These are phyloP conservation scores for Drosophila vallismaia DNA, from an alignment of 2,888 invertebrate genomes.

Conservation along the genomic window DNA sequence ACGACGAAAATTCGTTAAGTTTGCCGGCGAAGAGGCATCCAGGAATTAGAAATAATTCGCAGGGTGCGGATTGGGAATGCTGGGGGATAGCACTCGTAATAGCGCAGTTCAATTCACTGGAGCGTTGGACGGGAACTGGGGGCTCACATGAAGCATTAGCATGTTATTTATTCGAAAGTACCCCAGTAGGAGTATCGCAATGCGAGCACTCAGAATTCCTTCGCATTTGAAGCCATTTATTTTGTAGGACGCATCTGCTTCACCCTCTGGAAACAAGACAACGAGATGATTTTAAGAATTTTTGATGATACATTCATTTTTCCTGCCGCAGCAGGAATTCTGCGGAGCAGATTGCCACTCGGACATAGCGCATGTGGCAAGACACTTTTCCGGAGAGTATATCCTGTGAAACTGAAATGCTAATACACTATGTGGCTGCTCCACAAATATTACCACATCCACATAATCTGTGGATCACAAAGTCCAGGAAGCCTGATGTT, in stretches of 20 bases:
- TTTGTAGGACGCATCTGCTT: constrained; percentile 40
- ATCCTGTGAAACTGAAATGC: constrained; percentile 1
- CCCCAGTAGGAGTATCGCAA: not conserved
- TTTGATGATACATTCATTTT: constrained; percentile 40
- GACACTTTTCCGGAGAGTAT: constrained; percentile 4
- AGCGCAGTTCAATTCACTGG: constrained; percentile 15
- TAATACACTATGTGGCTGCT: not conserved
- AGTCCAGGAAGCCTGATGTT: not conserved
- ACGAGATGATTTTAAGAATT: constrained; percentile 42
- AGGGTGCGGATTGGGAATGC: constrained; percentile 8
- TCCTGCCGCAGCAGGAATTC: not conserved
- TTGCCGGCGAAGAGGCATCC: constrained; percentile 23
- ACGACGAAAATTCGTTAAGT: constrained; percentile 61
- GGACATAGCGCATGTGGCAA: constrained; percentile 31
- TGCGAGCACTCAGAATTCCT: constrained; percentile 4
- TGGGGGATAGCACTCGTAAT: not conserved
- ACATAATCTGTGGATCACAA: not conserved
- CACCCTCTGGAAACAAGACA: constrained; percentile 33
- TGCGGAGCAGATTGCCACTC: not conserved
- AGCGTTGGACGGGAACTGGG: constrained; percentile 9
- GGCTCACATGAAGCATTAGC: constrained; percentile 50
- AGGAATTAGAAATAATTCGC: constrained; percentile 19
- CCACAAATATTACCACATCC: no score
- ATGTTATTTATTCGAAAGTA: constrained; percentile 41
- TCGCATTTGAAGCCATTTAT: constrained; percentile 32